Conservation (phyloP, 2,797 vertebrate genomes). For the Clamator glandarius region DNA sequence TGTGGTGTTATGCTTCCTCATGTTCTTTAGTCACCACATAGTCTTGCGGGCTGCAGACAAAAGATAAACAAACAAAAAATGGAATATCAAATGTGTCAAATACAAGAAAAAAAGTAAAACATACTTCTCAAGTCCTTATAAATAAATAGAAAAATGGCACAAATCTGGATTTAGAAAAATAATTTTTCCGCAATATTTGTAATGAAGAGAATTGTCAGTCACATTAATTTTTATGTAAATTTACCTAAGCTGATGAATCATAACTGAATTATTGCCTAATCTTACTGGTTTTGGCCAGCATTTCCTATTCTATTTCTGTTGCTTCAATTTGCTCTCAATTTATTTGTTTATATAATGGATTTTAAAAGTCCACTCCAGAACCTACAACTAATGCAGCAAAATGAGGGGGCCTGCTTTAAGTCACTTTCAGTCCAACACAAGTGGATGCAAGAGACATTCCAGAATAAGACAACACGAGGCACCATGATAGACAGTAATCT, state of each 20-base stretch:
- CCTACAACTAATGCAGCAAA: background rate
- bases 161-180: slow-evolving; percentile 21
- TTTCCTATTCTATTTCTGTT: slow-evolving; percentile 21
- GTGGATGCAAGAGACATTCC: background rate
- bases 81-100: background rate
- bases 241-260: slow-evolving; percentile 61
- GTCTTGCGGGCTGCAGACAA: background rate
- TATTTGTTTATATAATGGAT: background rate
- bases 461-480: background rate
- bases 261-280: slow-evolving; percentile 48
- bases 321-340: background rate
- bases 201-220: slow-evolving; percentile 39
- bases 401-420: background rate
- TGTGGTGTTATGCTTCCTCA: background rate
- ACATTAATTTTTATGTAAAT: slow-evolving; percentile 60
- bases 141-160: slow-evolving; percentile 14
- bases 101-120: slow-evolving; percentile 6
- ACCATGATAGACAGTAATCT: slow-evolving; percentile 39
- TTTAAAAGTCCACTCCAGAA: background rate
- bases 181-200: slow-evolving; percentile 23
- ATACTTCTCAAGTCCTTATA: background rate
- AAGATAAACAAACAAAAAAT: slow-evolving; percentile 36
- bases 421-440: background rate
- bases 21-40: background rate
- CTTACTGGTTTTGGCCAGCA: background rate